Conservation (phyloP, 2,113 vertebrate genomes). For the Dissostichus mawsoni region DNA sequence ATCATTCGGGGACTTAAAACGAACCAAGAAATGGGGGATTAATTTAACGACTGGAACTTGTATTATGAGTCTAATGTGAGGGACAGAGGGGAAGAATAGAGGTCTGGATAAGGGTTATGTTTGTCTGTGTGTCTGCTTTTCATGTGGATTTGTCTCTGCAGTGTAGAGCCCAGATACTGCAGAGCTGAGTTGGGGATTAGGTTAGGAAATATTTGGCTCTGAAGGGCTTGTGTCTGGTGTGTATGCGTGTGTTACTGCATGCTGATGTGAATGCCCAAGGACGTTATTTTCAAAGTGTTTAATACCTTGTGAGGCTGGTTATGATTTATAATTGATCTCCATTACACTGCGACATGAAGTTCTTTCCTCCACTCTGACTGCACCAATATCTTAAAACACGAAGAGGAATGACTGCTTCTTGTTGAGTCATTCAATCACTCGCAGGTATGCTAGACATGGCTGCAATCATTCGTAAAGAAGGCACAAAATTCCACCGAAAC, state of each 20-base stretch:
- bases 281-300: conserved; percentile 52
- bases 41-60: conserved; percentile 64
- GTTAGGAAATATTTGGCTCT: conserved; percentile 62
- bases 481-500: neutral
- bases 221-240: conserved; percentile 59
- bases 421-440: conserved; percentile 1
- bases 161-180: conserved; percentile 51
- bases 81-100: conserved; percentile 50
- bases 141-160: conserved; percentile 62
- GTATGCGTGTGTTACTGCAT: conserved; percentile 14
- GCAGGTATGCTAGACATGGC: neutral
- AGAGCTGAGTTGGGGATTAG: conserved; percentile 68
- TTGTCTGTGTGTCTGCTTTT: conserved; percentile 57
- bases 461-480: conserved; percentile 5
- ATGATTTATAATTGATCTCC: conserved; percentile 51
- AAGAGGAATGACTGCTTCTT: conserved; percentile 6
- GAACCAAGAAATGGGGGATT: conserved; percentile 63
- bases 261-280: conserved; percentile 33
- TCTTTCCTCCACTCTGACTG: conserved; percentile 16
- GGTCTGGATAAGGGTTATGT: conserved; percentile 53
- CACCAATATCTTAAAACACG: conserved; percentile 1
- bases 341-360: conserved; percentile 27
- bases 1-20: conserved; percentile 62
- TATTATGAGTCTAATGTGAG: conserved; percentile 42
- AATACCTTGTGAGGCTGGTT: conserved; percentile 54